These are phyloP conservation scores for Rosalia funebris DNA, from an alignment of 2,888 invertebrate genomes.

Conservation along the genomic window DNA sequence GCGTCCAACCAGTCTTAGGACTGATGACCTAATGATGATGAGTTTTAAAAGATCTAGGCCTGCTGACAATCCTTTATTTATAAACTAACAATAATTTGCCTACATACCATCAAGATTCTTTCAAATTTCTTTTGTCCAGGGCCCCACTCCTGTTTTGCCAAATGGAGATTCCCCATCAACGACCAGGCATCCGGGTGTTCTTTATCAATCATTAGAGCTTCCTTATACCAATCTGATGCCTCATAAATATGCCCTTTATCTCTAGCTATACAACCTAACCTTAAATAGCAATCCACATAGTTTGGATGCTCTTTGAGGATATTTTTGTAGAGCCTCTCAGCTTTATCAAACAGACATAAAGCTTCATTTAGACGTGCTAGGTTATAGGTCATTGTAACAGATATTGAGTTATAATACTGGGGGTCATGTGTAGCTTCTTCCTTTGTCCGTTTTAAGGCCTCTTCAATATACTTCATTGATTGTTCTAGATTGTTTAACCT, in stretches of 20 bases:
- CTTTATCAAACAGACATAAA: conserved; percentile 89
- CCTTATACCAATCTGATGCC: conserved; percentile 99
- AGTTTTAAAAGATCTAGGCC: no score
- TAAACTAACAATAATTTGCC: no score
- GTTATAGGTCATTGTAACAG: conserved; percentile 97
- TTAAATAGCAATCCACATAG: conserved; percentile 92
- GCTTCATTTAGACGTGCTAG: conserved; percentile 94
- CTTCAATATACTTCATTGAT: conserved; percentile 86
- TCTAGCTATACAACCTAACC: conserved; percentile 96
- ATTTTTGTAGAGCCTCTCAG: conserved; percentile 96
- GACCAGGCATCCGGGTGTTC: conserved; percentile 99
- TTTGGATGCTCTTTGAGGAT: conserved; percentile 97
- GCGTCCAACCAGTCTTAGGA: no score
- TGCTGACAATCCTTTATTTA: no score
- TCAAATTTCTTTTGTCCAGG: conserved; percentile 99
- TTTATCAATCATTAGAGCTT: conserved; percentile 93
- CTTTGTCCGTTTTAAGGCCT: conserved; percentile 85
- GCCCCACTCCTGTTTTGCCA: conserved; percentile 97
- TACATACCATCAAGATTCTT: conserved; percentile 80
- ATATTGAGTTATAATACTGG: conserved; percentile 94
- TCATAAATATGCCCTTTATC: conserved; percentile 99
- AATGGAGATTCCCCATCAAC: conserved; percentile 94
- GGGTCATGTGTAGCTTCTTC: conserved; percentile 86
- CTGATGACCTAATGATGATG: no score
- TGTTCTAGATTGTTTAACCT: conserved; percentile 87